These are phyloP conservation scores for Drosophila monieri DNA, from an alignment of 2,888 invertebrate genomes.

Conservation along the genomic window DNA sequence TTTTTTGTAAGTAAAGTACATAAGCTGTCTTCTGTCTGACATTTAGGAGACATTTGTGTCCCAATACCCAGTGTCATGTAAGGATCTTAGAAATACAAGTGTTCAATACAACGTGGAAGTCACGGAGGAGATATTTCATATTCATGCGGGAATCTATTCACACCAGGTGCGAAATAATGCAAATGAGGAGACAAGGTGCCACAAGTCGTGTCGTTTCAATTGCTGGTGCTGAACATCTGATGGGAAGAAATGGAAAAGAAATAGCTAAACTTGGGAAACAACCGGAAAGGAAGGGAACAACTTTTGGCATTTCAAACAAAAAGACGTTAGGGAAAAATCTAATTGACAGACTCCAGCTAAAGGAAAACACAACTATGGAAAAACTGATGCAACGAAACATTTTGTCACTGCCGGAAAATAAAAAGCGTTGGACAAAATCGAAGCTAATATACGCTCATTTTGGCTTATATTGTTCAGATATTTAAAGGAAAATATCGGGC, in stretches of 20 bases:
- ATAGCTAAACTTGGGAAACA: conserved; percentile 2
- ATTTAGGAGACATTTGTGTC: too few species aligned
- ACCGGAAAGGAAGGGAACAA: conserved; percentile 13
- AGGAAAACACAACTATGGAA: conserved; percentile 44
- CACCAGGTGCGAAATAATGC: conserved; percentile 54
- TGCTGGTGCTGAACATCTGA: neutral
- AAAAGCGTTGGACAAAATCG: conserved; percentile 1
- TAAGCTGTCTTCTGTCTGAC: too few species aligned
- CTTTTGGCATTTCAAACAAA: conserved; percentile 62
- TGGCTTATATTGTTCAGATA: too few species aligned
- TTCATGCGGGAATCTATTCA: neutral
- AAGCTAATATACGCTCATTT: too few species aligned
- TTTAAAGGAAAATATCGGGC: too few species aligned
- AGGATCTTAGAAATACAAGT: conserved; percentile 68
- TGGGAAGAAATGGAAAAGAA: conserved; percentile 29
- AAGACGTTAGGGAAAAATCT: conserved; percentile 58
- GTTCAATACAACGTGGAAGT: conserved; percentile 31
- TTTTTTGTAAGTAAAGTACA: too few species aligned
- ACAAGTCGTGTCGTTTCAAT: conserved; percentile 53
- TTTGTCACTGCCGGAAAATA: conserved; percentile 76
- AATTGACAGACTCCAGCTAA: conserved; percentile 51
- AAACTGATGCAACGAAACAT: conserved; percentile 75
- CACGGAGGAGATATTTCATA: neutral
- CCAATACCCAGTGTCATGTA: conserved; percentile 58
- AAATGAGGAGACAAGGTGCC: conserved; percentile 51